These are phyloP conservation scores for Apodemia zela DNA, from an alignment of 2,888 invertebrate genomes.

Conservation along the genomic window DNA sequence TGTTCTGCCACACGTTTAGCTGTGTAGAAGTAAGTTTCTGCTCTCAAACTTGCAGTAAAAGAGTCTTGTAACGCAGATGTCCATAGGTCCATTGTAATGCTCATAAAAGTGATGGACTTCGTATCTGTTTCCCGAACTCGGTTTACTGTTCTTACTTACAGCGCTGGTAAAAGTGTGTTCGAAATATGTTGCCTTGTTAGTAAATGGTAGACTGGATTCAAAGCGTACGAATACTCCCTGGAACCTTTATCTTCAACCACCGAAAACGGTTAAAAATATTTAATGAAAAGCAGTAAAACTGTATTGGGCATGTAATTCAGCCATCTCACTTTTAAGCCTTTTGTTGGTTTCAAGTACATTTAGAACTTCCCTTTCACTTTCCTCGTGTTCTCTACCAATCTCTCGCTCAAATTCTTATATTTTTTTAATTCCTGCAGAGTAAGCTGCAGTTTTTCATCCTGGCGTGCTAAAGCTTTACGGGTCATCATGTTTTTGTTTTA, in stretches of 20 bases:
- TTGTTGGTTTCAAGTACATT: too few species aligned
- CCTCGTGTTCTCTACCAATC: too few species aligned
- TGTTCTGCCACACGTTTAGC: background rate
- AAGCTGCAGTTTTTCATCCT: too few species aligned
- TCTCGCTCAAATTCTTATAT: too few species aligned
- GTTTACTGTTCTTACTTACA: background rate
- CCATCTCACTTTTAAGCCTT: too few species aligned
- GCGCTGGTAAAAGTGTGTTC: background rate
- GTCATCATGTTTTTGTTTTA: too few species aligned
- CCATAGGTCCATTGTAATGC: background rate
- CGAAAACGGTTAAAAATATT: slow-evolving; percentile 5
- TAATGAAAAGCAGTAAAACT: slow-evolving; percentile 2
- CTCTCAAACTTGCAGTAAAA: background rate
- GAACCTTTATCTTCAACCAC: slow-evolving; percentile 10
- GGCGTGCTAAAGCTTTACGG: too few species aligned
- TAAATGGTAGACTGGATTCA: background rate
- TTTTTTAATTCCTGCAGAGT: too few species aligned
- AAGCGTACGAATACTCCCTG: background rate
- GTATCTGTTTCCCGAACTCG: background rate
- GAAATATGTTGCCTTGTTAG: slow-evolving; percentile 9
- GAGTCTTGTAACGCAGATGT: background rate
- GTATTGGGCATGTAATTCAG: too few species aligned
- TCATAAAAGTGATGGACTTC: background rate
- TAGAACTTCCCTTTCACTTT: too few species aligned
- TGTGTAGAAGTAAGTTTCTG: background rate